A percentile compares a stretch with the other conserved stretches of the same genome.
Conservation (phyloP, 1,140 invertebrate genomes). For the Procambarus clarkii region DNA sequence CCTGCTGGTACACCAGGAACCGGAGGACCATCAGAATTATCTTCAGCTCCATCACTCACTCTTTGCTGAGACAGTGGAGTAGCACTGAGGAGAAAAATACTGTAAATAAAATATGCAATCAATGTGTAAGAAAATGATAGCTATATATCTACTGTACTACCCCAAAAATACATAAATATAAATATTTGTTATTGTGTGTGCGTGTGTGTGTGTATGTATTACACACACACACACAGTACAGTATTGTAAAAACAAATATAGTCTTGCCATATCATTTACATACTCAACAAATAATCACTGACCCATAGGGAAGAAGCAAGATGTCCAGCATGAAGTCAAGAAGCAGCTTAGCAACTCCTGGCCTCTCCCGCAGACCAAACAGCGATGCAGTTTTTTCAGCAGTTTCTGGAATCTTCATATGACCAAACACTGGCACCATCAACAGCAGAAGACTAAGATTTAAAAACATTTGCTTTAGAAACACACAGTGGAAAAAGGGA, state of each 20-base stretch:
- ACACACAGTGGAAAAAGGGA: too few relatives aligned
- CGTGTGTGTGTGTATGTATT: too few relatives aligned
- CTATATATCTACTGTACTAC: too few relatives aligned
- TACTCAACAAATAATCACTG: neutral
- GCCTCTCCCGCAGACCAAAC: conserved; percentile 82
- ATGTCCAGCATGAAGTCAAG: conserved; percentile 88
- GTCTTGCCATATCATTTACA: too few relatives aligned
- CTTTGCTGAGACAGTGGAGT: conserved; percentile 50
- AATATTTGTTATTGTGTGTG: too few relatives aligned
- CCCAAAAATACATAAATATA: too few relatives aligned
- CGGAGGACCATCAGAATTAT: conserved; percentile 48
- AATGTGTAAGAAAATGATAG: neutral
- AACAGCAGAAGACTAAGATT: conserved; percentile 83
- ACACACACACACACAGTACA: too few relatives aligned
- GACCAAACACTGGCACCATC: conserved; percentile 86
- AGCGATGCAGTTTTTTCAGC: conserved; percentile 80
- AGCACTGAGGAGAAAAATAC: conserved; percentile 60
- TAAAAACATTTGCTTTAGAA: too few relatives aligned
- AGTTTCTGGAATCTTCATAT: conserved; percentile 83
- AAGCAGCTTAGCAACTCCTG: conserved; percentile 82
- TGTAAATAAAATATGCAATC: neutral
- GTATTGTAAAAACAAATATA: too few relatives aligned
- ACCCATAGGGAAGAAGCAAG: conserved; percentile 91
- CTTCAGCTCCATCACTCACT: conserved; percentile 40
- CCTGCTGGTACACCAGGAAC: conserved; percentile 82